Base-by-base conservation (phyloP, 2,888 invertebrate species). In the Cheilosia grossa region DNA sequence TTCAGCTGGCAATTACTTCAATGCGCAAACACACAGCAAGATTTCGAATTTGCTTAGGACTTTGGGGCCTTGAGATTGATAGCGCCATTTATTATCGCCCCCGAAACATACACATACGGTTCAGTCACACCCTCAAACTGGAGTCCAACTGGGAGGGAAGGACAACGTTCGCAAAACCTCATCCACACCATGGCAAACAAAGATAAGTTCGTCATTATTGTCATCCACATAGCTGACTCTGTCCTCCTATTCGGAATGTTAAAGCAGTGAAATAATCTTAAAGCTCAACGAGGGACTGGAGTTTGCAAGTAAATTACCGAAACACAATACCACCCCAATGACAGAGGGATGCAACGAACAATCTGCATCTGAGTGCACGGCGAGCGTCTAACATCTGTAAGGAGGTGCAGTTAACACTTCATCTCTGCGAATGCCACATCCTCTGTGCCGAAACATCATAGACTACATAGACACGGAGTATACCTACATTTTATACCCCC, bases 201-300 rank as follows among this genome's bases (percentile, higher is more conserved):
- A 58, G 75, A 67, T 74, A 63, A 64, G 70, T 70, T 64, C 51
- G 56, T 53, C 77, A 82, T 82, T 82, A 82, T 77, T 70, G 81
- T 42, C 77, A 70, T 42, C 37, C 27, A 27, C 47, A 42, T 37
- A 44, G 47, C 51, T 51, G 51, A 58, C 37, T 53, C n/a, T 9
- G 19, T 61, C 27, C 27, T n/a, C 10, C n/a, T 33, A 10, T 40
- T 44, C 13, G 21, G 15, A 30, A 69, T 56, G 4, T 49, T 61
- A 54, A 47, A 61, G 58, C 30, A 37, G 24, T 49, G 30, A 40
- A 70, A 70, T 56, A 49, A 63, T 44, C 51, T 72, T 59, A 64
- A 79, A 44, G 72, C 30, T 54, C 37, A 37, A 19, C 58, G 4
- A 40, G 6, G 42, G 9, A 40, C 24, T 27, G 24, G 15, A 2